A percentile compares a stretch with the other conserved stretches of the same genome.
phyloP scores from a whole-genome alignment of 2,797 vertebrate genomes.

The Sebastes steindachneri region DNA sequence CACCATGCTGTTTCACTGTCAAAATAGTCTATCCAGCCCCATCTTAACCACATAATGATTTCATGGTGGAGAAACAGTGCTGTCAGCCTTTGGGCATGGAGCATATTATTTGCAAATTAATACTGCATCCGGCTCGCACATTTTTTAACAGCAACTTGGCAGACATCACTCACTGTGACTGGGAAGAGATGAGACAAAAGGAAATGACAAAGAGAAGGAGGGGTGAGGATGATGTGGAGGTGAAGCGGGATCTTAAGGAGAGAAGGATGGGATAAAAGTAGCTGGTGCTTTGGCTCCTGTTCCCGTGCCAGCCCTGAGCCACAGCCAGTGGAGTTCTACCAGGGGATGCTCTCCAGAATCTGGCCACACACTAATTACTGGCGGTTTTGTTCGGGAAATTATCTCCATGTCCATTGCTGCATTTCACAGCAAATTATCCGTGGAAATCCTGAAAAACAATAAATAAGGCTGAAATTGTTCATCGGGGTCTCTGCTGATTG shows the following conservation, averaged over 20 bases:
- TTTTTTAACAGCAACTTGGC: constrained; percentile 42
- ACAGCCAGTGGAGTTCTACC: constrained; percentile 54
- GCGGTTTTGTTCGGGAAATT: constrained; percentile 81
- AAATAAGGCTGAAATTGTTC: constrained; percentile 79
- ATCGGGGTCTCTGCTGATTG: constrained; percentile 69
- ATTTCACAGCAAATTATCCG: constrained; percentile 83
- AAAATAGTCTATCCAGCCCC: not conserved
- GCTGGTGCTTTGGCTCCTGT: constrained; percentile 37
- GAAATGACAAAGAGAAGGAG: constrained; percentile 35
- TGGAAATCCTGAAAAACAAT: constrained; percentile 80
- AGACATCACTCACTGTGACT: constrained; percentile 39
- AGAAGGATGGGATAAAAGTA: constrained; percentile 44
- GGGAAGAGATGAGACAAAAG: constrained; percentile 40
- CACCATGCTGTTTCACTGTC: not conserved
- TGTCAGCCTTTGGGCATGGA: constrained; percentile 8
- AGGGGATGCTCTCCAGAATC: constrained; percentile 68
- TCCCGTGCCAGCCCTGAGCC: constrained; percentile 41
- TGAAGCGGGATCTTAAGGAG: constrained; percentile 48
- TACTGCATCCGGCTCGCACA: constrained; percentile 22
- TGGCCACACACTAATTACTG: constrained; percentile 81
- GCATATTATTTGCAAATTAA: constrained; percentile 47
- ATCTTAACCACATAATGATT: constrained; percentile 8
- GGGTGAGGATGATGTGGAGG: constrained; percentile 16
- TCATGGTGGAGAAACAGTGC: constrained; percentile 10
- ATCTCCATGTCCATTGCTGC: constrained; percentile 79